Conservation (phyloP, 2,888 invertebrate species). For the Pollenia amentaria region DNA sequence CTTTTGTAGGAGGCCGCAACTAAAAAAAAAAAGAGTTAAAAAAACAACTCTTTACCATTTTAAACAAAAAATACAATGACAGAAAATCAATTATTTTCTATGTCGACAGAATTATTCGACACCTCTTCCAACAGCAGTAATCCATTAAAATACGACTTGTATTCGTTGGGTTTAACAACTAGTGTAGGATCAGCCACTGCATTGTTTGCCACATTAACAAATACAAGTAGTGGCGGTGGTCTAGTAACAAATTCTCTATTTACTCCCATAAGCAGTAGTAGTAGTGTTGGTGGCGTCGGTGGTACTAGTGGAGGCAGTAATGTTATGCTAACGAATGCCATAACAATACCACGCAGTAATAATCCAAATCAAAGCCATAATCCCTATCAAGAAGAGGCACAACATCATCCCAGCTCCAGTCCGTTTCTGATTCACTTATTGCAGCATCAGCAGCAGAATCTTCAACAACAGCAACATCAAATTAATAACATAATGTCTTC, state of each 20-base stretch:
- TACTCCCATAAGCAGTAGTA: constrained; percentile 43
- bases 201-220: constrained; percentile 73
- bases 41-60: constrained; percentile 45
- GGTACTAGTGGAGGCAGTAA: constrained; percentile 77
- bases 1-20: background rate
- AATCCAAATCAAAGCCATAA: constrained; percentile 82
- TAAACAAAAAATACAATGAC: constrained; percentile 80
- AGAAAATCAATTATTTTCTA: constrained; percentile 84
- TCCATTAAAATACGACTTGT: constrained; percentile 83
- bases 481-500: constrained; percentile 75
- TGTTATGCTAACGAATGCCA: constrained; percentile 83
- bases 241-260: constrained; percentile 58
- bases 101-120: constrained; percentile 84
- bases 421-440: constrained; percentile 72
- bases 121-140: constrained; percentile 84
- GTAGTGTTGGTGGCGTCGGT: constrained; percentile 67
- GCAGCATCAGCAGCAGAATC: constrained; percentile 86
- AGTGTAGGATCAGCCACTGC: constrained; percentile 68
- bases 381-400: constrained; percentile 77
- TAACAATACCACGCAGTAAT: constrained; percentile 83
- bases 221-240: constrained; percentile 49
- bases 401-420: constrained; percentile 80
- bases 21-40: constrained; percentile 31
- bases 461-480: constrained; percentile 85
- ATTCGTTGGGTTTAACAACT: constrained; percentile 77